Evolutionary conservation across 2,113 vertebrate species (phyloP).

Genomic region (Salvator merianae): DNA sequence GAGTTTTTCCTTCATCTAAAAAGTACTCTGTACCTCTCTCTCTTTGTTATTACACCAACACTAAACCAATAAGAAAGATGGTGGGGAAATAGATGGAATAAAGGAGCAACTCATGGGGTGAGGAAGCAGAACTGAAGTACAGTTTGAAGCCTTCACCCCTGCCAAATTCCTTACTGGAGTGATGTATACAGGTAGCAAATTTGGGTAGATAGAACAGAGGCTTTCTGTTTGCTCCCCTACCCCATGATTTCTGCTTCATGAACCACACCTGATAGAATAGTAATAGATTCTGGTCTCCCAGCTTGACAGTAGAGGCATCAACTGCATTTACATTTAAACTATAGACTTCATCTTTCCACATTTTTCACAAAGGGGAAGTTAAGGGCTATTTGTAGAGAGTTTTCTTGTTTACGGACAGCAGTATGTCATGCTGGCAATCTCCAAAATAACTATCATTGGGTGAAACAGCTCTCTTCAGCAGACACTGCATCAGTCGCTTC

Average conservation of each 20-base stretch:
- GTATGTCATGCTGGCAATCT: slow-evolving; percentile 11
- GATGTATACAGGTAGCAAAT: too few species aligned
- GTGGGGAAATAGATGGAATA: background rate
- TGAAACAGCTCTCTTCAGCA: slow-evolving; percentile 6
- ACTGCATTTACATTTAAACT: background rate
- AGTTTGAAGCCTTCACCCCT: too few species aligned
- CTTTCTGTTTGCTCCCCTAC: too few species aligned
- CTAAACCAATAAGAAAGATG: background rate
- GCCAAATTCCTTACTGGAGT: too few species aligned
- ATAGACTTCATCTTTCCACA: background rate
- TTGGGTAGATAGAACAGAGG: too few species aligned
- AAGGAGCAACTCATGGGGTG: background rate
- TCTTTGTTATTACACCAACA: too few species aligned
- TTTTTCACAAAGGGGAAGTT: background rate
- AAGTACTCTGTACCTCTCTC: too few species aligned
- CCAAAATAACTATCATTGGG: slow-evolving; percentile 26
- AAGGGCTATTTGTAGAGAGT: background rate
- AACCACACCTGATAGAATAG: too few species aligned
- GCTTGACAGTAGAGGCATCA: background rate
- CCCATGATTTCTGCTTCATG: too few species aligned
- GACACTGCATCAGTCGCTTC: background rate
- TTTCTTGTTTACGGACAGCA: slow-evolving; percentile 24
- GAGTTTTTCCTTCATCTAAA: too few species aligned
- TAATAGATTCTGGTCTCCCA: background rate
- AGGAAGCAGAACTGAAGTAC: too few species aligned